Percentiles rank a stretch among this genome's conserved stretches.
phyloP scores from a whole-genome alignment of 2,797 vertebrate species.

The Sebastes goodei region DNA sequence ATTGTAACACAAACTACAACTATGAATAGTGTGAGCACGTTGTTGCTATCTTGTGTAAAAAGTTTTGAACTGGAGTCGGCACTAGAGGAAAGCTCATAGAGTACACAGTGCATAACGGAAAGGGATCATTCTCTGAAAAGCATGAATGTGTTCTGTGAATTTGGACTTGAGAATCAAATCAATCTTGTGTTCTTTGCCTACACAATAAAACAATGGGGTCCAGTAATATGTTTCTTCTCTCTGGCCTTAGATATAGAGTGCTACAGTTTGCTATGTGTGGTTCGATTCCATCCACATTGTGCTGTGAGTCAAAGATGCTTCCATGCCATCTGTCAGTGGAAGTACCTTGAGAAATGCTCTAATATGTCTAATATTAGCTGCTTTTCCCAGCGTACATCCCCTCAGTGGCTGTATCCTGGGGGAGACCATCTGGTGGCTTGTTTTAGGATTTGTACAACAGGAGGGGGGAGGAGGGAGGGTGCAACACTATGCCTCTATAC shows the following conservation, averaged over 20 bases:
- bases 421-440: conserved; percentile 77
- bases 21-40: too few relatives aligned
- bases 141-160: neutral
- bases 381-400: conserved; percentile 65
- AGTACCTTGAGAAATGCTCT: conserved; percentile 67
- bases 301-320: conserved; percentile 57
- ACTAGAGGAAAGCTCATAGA: neutral
- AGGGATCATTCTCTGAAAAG: neutral
- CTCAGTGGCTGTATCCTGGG: conserved; percentile 66
- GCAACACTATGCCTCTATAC: neutral
- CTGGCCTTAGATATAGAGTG: neutral
- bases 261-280: neutral
- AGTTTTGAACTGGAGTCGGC: neutral
- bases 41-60: neutral
- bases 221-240: neutral
- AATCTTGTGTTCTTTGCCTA: neutral
- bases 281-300: conserved; percentile 25
- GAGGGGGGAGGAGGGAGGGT: neutral
- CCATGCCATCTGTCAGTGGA: conserved; percentile 67
- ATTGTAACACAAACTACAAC: too few relatives aligned
- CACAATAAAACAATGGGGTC: neutral
- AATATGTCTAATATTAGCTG: conserved; percentile 77
- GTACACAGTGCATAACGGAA: neutral
- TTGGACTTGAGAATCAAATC: neutral
- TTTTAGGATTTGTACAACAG: conserved; percentile 37